phyloP scores from a whole-genome alignment of 2,113 vertebrate genomes.

The Varanus salvator region DNA sequence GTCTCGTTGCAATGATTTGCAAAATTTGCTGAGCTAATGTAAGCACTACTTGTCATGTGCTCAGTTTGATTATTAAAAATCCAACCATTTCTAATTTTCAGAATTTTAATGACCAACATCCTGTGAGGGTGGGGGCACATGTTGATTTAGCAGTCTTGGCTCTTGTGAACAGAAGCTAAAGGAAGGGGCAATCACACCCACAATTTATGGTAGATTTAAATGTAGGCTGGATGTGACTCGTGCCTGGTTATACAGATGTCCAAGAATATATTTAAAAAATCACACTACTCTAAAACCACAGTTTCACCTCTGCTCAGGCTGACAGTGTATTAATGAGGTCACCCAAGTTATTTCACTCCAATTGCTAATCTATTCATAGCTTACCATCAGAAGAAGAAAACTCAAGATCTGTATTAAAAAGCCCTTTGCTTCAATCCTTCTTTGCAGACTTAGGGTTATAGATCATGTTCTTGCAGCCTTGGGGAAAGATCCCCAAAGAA shows the following conservation, averaged over 20 bases:
- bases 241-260: not conserved
- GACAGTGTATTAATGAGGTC: slow-evolving; percentile 22
- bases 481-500: not conserved
- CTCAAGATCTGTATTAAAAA: slow-evolving; percentile 22
- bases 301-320: slow-evolving; percentile 10
- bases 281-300: slow-evolving; percentile 13
- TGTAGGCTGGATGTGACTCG: not conserved
- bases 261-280: slow-evolving; percentile 17
- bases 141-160: not conserved
- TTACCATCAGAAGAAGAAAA: slow-evolving; percentile 17
- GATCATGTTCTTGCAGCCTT: slow-evolving; percentile 21
- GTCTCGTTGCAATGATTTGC: not conserved
- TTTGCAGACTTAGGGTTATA: not conserved
- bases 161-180: not conserved
- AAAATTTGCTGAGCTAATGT: not conserved
- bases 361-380: slow-evolving; percentile 37
- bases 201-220: slow-evolving; percentile 2
- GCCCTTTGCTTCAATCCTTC: slow-evolving; percentile 7
- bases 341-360: slow-evolving; percentile 34
- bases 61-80: not conserved
- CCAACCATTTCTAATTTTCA: not conserved
- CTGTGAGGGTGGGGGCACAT: not conserved
- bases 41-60: too few relatives aligned
- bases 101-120: not conserved
- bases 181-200: not conserved